Percentiles rank a stretch among this genome's conserved stretches.
Conservation (phyloP, 2,113 vertebrate genomes). For the Macquaria ambigua region DNA sequence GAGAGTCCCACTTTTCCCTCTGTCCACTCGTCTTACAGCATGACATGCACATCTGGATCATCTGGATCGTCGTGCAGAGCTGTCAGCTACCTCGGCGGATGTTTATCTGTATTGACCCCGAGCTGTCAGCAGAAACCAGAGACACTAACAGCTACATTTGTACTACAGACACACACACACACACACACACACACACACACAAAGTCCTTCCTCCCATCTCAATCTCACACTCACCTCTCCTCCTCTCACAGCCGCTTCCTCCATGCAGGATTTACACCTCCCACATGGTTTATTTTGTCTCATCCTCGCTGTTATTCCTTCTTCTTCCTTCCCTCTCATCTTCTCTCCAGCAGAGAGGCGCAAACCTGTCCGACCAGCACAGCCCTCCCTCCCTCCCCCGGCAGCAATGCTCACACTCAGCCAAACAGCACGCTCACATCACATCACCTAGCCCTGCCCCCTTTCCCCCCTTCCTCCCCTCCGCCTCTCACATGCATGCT, state of each 20-base stretch:
- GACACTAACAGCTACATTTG: constrained; percentile 33
- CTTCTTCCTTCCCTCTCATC: constrained; percentile 41
- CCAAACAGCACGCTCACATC: constrained; percentile 57
- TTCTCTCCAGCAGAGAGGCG: constrained; percentile 38
- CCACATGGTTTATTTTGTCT: constrained; percentile 57
- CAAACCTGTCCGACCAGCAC: constrained; percentile 64
- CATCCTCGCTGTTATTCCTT: constrained; percentile 45
- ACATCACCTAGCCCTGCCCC: constrained; percentile 37
- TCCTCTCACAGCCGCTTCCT: constrained; percentile 57
- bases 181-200: constrained; percentile 15
- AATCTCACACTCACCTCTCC: constrained; percentile 69
- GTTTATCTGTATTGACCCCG: constrained; percentile 36
- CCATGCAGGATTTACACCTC: constrained; percentile 73
- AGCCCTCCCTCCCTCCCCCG: constrained; percentile 13
- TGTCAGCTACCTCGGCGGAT: background rate
- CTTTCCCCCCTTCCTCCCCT: constrained; percentile 30
- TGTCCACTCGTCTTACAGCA: background rate
- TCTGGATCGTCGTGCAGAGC: constrained; percentile 15
- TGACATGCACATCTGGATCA: constrained; percentile 52
- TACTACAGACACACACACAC: constrained; percentile 27
- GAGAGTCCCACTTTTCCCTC: background rate
- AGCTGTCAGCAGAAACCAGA: constrained; percentile 45
- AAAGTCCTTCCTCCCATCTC: constrained; percentile 31
- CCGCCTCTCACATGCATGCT: constrained; percentile 72
- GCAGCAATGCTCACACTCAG: constrained; percentile 32